phyloP scores from a whole-genome alignment of 2,113 vertebrate genomes.

The Ceyx cyanopectus region DNA sequence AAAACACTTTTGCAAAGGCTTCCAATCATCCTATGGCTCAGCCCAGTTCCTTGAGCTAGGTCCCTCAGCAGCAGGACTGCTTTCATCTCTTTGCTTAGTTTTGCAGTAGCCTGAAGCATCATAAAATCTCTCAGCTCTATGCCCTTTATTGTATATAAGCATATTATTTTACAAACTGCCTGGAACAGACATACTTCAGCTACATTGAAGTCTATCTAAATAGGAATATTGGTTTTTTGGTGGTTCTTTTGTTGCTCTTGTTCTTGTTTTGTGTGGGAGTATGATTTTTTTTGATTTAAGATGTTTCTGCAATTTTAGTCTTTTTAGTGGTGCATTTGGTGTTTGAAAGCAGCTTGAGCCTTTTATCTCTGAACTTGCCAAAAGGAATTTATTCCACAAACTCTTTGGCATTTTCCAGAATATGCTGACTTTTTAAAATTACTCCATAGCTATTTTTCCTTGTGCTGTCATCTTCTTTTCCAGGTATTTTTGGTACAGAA shows the following conservation, averaged over 20 bases:
- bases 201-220: conserved; percentile 14
- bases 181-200: background rate
- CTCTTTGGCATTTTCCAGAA: conserved; percentile 30
- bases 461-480: conserved; percentile 1
- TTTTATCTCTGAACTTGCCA: conserved; percentile 49
- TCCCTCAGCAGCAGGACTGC: background rate
- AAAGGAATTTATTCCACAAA: conserved; percentile 43
- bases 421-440: background rate
- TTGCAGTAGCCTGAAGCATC: conserved; percentile 25
- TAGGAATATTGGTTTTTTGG: conserved; percentile 5
- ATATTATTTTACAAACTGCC: background rate
- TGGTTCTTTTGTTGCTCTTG: conserved; percentile 25
- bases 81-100: conserved; percentile 38
- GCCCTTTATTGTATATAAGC: background rate
- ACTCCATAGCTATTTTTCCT: background rate
- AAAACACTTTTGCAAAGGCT: background rate
- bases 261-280: conserved; percentile 34
- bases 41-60: background rate
- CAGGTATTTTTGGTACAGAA: conserved; percentile 12
- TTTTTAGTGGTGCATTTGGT: background rate
- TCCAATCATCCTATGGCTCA: background rate
- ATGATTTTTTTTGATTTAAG: conserved; percentile 29
- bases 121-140: background rate
- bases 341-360: conserved; percentile 30
- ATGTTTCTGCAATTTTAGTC: conserved; percentile 3